A percentile compares a stretch with the other conserved stretches of the same genome.
Conservation (phyloP, 2,888 invertebrate species). For the Ophion ellenae region DNA sequence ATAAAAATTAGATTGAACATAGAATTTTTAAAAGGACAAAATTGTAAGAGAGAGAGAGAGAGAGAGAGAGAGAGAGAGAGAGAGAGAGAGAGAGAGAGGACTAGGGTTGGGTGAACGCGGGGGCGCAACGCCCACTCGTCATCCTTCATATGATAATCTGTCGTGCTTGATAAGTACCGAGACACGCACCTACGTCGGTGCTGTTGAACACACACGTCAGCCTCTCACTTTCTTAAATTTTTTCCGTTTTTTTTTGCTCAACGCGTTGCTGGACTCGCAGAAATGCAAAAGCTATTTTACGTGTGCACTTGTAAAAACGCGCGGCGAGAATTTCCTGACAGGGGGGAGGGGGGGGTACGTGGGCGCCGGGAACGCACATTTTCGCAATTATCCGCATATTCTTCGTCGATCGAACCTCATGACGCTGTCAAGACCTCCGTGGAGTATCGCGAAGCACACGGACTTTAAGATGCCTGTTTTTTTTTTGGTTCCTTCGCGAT, state of each 20-base stretch:
- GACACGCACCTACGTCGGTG: not conserved
- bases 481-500: not conserved
- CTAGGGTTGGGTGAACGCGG: not conserved
- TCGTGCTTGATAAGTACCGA: not conserved
- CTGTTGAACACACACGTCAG: not conserved
- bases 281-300: constrained; percentile 33
- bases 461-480: not conserved
- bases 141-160: constrained; percentile 55
- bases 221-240: constrained; percentile 55
- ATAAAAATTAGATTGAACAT: too few relatives aligned
- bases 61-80: not conserved
- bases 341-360: constrained; percentile 3
- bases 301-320: constrained; percentile 3
- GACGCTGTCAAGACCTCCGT: constrained; percentile 52
- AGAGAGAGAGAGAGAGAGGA: not conserved
- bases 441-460: not conserved
- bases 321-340: constrained; percentile 11
- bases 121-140: constrained; percentile 50
- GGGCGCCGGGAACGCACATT: constrained; percentile 26
- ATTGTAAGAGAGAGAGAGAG: not conserved
- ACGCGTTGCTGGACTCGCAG: constrained; percentile 31
- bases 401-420: constrained; percentile 67
- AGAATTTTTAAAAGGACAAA: too few relatives aligned
- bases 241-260: constrained; percentile 13
- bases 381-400: constrained; percentile 39